Evolutionary conservation across 1,140 invertebrate genomes (phyloP), one percentile per base, ranked within the genome.

Genomic region (Drosophila micromelanica): DNA sequence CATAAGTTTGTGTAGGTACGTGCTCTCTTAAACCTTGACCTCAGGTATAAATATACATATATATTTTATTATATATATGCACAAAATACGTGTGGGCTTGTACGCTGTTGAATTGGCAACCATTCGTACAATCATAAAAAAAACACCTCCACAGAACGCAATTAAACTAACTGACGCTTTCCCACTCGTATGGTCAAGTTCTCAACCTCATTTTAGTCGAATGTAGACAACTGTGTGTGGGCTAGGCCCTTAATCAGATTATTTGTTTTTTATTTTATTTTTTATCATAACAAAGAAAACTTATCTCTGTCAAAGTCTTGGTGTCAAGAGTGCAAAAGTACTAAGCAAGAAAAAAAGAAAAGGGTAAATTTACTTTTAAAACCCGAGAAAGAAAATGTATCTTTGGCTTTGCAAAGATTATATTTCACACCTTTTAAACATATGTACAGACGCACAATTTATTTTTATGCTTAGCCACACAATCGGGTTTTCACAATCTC

Each of bases 1-100:
- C 40, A 23, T 52, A 52, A 43, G 30, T 38, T 65, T 27, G 15
- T 43, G 52, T 35, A 43, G 38, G 27, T 54, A 67, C 63, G 63
- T 68, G 55, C 42, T 70, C 59, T 63, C 30, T 9, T 45, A 54
- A 67, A 30, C 63, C 63, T 68, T 73, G 70, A 73, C 68, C 68
- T 71, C 61, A 57, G 61, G 9, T 43, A 42, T 35, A 51, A 9
- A 13, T 30, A 48, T 6, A 15, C 35, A 32, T 6, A 6, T 32
- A 52, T 20, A n/a, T n/a, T n/a, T n/a, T n/a, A n/a, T n/a, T n/a
- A 20, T 30, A 13, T 35, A 15, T 32, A 35, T 17, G 17, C 7
- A 32, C 12, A 51, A 32, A 32, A 11, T 51, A 52, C 8, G 49
- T 52, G 49, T 13, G 13, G n/a, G 13, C n/a, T 5, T 27, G 27